Evolutionary conservation across 2,888 invertebrate genomes (phyloP), one percentile per base, ranked within the genome.

Genomic region (Pelosia muscerda): DNA sequence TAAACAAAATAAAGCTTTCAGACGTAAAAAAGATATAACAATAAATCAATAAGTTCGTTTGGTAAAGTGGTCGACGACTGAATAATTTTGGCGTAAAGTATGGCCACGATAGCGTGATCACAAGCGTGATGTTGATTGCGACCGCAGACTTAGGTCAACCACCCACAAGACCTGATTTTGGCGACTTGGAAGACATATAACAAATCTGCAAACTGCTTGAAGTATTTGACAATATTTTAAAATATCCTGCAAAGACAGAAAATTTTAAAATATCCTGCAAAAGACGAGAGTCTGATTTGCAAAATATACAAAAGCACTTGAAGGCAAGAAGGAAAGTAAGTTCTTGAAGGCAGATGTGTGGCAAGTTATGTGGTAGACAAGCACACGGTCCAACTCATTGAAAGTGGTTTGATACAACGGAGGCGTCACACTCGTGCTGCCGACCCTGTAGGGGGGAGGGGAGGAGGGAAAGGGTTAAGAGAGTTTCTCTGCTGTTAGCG

Each of bases 1-100:
- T 26, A 23, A 54, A 13, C 15, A 55, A 25, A 55, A 26, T 55
- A 23, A 54, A 54, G 23, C 23, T 11, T 75, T 74, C 64, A 69
- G 49, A 76, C 71, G 65, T 69, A 65, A 71, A 77, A 72, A 72
- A 66, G 15, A 79, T 77, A 72, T 75, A 54, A 28, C 31, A 54
- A 78, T 74, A 81, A 23, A 83, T 76, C 74, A 78, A 81, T 76
- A 74, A 76, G 69, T 71, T 23, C 31, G 53, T 26, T 6, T 72
- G 72, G 74, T 76, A 75, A 71, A 65, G 72, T 84, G 84, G 83
- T 84, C 87, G 81, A 79, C 81, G 89, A 86, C 88, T 88, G 87
- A 79, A 85, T 88, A 86, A 89, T 88, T 87, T 91, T 88, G 84
- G 88, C 90, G 86, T 87, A 87, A 88, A 88, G 86, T 88, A 88